phyloP scores from a whole-genome alignment of 1,140 invertebrate species.

The Eupeodes corollae region DNA sequence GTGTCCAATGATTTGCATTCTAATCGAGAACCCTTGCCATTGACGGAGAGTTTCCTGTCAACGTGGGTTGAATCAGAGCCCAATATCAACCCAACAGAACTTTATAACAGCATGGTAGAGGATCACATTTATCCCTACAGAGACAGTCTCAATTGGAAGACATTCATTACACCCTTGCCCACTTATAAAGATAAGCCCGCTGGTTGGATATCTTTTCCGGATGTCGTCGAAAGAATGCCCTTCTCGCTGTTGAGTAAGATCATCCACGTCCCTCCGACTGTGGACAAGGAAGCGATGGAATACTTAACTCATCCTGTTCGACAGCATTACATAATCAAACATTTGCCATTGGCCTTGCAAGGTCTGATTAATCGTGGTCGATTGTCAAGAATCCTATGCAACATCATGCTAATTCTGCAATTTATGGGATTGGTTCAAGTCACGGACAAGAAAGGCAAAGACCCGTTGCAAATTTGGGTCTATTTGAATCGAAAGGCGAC shows the following conservation, averaged over 20 bases:
- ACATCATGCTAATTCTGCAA: constrained; percentile 46
- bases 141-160: constrained; percentile 53
- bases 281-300: constrained; percentile 46
- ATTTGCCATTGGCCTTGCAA: constrained; percentile 12
- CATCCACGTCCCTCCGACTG: constrained; percentile 45
- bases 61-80: constrained; percentile 36
- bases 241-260: constrained; percentile 59
- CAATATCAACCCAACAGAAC: constrained; percentile 12
- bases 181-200: constrained; percentile 45
- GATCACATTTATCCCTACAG: constrained; percentile 37
- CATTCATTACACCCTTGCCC: constrained; percentile 60
- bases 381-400: constrained; percentile 55
- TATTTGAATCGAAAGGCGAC: constrained; percentile 53
- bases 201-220: constrained; percentile 68
- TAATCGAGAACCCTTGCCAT: constrained; percentile 25
- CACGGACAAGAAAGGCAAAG: constrained; percentile 50
- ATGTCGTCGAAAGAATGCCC: constrained; percentile 60
- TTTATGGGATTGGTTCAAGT: constrained; percentile 58
- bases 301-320: constrained; percentile 57
- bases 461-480: constrained; percentile 50
- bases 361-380: constrained; percentile 15
- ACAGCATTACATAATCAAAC: constrained; percentile 50
- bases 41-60: constrained; percentile 35
- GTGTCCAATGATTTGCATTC: constrained; percentile 47
- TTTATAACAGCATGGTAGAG: constrained; percentile 34